phyloP scores from a whole-genome alignment of 2,888 invertebrate genomes.

The Priocnemis perturbator region DNA sequence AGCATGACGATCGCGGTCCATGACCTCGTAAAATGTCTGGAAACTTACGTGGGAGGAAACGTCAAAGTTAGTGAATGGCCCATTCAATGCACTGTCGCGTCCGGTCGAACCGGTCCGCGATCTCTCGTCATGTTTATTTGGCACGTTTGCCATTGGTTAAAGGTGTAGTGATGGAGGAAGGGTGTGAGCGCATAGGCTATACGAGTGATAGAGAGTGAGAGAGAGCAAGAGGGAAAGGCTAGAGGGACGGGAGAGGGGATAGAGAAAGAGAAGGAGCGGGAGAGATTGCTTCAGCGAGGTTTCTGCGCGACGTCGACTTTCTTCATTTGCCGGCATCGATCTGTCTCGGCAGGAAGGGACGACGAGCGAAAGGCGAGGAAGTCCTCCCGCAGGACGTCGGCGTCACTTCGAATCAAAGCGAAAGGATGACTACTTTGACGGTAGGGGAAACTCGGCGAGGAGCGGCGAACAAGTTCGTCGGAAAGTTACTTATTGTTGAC shows the following conservation, averaged over 20 bases:
- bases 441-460: slow-evolving; percentile 4
- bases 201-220: no score
- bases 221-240: background rate
- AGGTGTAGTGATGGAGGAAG: slow-evolving; percentile 8
- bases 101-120: slow-evolving; percentile 58
- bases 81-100: slow-evolving; percentile 59
- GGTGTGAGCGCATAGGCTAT: slow-evolving; percentile 1
- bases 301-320: slow-evolving; percentile 30
- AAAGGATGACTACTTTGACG: slow-evolving; percentile 9
- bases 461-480: slow-evolving; percentile 1
- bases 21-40: slow-evolving; percentile 66
- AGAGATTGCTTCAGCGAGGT: slow-evolving; percentile 19
- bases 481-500: slow-evolving; percentile 2
- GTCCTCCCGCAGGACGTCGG: slow-evolving; percentile 15
- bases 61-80: slow-evolving; percentile 65
- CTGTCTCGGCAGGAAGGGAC: slow-evolving; percentile 38
- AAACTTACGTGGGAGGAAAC: slow-evolving; percentile 64
- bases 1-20: slow-evolving; percentile 42
- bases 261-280: slow-evolving; percentile 2
- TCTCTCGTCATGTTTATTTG: slow-evolving; percentile 57
- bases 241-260: background rate
- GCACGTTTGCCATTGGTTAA: slow-evolving; percentile 37
- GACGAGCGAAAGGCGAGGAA: slow-evolving; percentile 25
- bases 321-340: slow-evolving; percentile 44
- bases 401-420: slow-evolving; percentile 34